Conservation (phyloP, 2,888 invertebrate species). For the Lithosia quadra region DNA sequence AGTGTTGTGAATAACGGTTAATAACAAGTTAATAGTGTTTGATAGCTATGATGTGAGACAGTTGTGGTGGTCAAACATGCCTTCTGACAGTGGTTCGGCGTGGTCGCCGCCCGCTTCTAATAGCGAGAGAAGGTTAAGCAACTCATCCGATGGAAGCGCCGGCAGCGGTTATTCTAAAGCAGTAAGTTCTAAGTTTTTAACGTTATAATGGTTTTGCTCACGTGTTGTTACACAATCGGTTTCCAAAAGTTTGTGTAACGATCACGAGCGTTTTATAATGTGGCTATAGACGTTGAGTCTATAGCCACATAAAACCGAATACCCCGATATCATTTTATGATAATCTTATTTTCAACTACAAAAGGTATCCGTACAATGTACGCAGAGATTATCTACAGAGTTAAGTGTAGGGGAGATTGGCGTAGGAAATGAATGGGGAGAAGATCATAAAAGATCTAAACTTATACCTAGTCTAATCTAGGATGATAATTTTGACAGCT, state of each 20-base stretch:
- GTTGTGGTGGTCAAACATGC: constrained; percentile 75
- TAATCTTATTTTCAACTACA: neutral
- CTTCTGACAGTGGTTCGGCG: constrained; percentile 82
- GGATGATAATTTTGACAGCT: too few species aligned
- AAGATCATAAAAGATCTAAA: constrained; percentile 16
- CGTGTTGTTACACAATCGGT: constrained; percentile 33
- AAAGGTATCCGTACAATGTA: neutral
- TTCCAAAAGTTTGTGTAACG: constrained; percentile 39
- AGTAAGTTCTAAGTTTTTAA: constrained; percentile 66
- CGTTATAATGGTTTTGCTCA: constrained; percentile 26
- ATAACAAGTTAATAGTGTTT: constrained; percentile 56
- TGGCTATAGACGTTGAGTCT: neutral
- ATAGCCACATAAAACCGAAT: neutral
- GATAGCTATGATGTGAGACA: constrained; percentile 77
- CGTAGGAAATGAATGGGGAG: constrained; percentile 13
- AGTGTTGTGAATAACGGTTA: constrained; percentile 70
- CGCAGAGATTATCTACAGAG: neutral
- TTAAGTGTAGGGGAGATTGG: constrained; percentile 8
- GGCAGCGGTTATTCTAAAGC: constrained; percentile 84
- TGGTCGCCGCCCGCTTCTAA: constrained; percentile 83
- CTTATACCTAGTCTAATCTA: too few species aligned
- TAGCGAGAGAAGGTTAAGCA: constrained; percentile 83
- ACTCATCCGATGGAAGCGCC: constrained; percentile 84
- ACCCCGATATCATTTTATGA: neutral
- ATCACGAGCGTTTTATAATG: neutral